Percentiles rank a stretch among this genome's conserved stretches.
Evolutionary conservation across 1,140 invertebrate species (phyloP).

Genomic region (Leptonema lineaticorne): DNA sequence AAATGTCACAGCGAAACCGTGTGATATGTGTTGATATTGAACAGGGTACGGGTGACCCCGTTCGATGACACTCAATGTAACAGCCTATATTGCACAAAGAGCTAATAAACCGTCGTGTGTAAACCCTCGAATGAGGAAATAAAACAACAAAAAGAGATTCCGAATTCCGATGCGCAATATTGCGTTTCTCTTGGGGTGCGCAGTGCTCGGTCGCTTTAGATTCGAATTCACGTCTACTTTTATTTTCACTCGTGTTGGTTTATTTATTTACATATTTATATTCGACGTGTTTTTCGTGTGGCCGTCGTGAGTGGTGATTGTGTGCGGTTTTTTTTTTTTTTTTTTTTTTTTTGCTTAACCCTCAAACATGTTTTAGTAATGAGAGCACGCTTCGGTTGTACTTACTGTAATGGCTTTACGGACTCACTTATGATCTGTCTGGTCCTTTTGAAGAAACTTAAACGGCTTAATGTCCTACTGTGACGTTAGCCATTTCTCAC

Average conservation of each 20-base stretch:
- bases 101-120: background rate
- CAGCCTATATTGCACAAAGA: background rate
- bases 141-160: too few species aligned
- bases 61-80: background rate
- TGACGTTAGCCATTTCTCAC: too few species aligned
- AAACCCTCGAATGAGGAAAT: too few species aligned
- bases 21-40: too few species aligned
- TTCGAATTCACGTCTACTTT: background rate
- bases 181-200: too few species aligned
- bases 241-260: background rate
- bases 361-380: slow-evolving; percentile 16
- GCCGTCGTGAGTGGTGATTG: background rate
- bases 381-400: slow-evolving; percentile 7
- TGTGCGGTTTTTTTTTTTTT: too few species aligned
- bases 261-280: too few species aligned
- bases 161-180: too few species aligned
- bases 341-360: background rate
- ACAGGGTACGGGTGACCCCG: background rate
- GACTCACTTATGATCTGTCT: background rate
- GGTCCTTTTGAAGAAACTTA: background rate
- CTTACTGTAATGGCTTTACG: slow-evolving; percentile 12
- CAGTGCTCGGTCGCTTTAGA: too few species aligned
- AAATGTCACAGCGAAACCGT: too few species aligned
- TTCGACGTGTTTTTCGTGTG: background rate
- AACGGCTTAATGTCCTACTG: background rate